These are phyloP conservation scores for Amyelois transitella DNA, from an alignment of 1,140 invertebrate genomes.

Conservation along the genomic window DNA sequence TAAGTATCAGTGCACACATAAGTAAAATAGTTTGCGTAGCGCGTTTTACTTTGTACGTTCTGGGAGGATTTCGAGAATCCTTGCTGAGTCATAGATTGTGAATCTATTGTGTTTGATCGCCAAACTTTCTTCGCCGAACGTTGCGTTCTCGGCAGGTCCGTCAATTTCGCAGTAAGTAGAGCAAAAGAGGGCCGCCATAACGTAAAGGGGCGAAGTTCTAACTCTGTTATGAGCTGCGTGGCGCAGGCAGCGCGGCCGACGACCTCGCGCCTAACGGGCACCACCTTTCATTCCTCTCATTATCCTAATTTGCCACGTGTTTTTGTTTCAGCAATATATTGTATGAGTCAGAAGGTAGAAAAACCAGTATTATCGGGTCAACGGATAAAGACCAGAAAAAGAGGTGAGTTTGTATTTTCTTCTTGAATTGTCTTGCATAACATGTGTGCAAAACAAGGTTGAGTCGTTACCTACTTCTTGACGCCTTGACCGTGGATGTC, in stretches of 20 bases:
- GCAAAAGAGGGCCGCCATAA: slow-evolving; percentile 13
- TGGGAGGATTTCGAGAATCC: slow-evolving; percentile 15
- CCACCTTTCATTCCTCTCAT: slow-evolving; percentile 24
- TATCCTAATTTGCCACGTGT: slow-evolving; percentile 63
- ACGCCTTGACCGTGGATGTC: slow-evolving; percentile 20
- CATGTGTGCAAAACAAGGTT: slow-evolving; percentile 1
- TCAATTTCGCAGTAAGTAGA: slow-evolving; percentile 40
- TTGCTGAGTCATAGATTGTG: slow-evolving; percentile 56
- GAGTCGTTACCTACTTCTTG: neutral
- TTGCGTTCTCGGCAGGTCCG: slow-evolving; percentile 16
- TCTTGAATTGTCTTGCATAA: slow-evolving; percentile 6
- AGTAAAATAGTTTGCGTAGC: slow-evolving; percentile 24
- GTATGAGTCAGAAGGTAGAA: slow-evolving; percentile 99
- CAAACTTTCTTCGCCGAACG: slow-evolving; percentile 17
- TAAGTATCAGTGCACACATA: slow-evolving; percentile 57
- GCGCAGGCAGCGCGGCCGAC: slow-evolving; percentile 41
- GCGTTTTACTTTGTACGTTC: slow-evolving; percentile 15
- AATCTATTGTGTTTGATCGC: slow-evolving; percentile 26
- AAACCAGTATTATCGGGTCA: slow-evolving; percentile 99
- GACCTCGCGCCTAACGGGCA: slow-evolving; percentile 37
- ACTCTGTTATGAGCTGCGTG: slow-evolving; percentile 21
- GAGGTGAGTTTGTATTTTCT: slow-evolving; percentile 80
- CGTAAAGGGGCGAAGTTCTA: neutral
- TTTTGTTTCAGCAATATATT: slow-evolving; percentile 91
- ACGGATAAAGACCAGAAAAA: slow-evolving; percentile 99